Evolutionary conservation across 1,140 invertebrate species (phyloP).

Genomic region (Contarinia nasturtii): DNA sequence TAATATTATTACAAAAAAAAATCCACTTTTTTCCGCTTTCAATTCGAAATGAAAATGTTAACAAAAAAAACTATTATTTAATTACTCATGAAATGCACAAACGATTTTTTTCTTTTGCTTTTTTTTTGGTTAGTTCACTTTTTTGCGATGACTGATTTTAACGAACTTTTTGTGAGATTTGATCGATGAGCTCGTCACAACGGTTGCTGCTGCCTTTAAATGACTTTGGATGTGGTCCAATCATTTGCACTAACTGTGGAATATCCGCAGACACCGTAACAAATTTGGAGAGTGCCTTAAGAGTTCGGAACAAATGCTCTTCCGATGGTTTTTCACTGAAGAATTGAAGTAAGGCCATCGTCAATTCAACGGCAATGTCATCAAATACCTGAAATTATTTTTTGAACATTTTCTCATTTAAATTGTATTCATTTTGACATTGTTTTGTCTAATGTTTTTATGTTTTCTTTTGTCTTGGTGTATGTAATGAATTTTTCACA

Average conservation of each 20-base stretch:
- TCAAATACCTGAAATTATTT: conserved; percentile 64
- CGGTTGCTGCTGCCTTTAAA: conserved; percentile 64
- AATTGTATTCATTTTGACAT: no score
- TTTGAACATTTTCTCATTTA: not conserved
- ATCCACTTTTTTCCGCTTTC: no score
- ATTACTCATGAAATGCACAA: no score
- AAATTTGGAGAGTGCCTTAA: conserved; percentile 63
- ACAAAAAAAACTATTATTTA: no score
- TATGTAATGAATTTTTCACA: no score
- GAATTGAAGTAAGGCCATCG: conserved; percentile 82
- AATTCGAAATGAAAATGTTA: no score
- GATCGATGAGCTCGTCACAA: conserved; percentile 60
- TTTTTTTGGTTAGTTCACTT: no score
- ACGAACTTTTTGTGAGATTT: conserved; percentile 41
- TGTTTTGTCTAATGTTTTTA: not conserved
- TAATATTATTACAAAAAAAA: no score
- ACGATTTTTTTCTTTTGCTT: no score
- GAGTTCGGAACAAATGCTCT: conserved; percentile 55
- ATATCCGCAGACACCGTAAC: conserved; percentile 62
- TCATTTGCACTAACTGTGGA: conserved; percentile 75
- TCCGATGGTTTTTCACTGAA: conserved; percentile 60
- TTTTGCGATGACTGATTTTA: conserved; percentile 6
- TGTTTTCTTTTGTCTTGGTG: no score
- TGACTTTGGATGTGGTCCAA: conserved; percentile 68
- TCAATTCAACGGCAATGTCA: conserved; percentile 77